Evolutionary conservation across 1,140 invertebrate species (phyloP).

Genomic region (Nomia melanderi): DNA sequence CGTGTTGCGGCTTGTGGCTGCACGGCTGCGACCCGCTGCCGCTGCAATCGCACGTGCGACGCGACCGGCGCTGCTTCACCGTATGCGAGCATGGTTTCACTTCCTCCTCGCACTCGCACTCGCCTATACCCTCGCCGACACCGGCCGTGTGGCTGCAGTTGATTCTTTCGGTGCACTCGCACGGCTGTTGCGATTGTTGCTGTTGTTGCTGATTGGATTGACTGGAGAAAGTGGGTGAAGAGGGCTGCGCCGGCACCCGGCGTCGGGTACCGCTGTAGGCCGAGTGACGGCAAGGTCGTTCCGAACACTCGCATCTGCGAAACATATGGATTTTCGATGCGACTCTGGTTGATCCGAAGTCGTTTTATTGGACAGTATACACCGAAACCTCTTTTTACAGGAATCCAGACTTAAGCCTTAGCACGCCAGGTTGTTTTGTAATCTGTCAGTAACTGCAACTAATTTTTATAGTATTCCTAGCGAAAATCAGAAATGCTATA

Average conservation of each 20-base stretch:
- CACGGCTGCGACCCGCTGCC: constrained; percentile 67
- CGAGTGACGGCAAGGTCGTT: constrained; percentile 70
- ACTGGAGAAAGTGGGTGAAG: constrained; percentile 43
- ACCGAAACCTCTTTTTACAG: too few relatives aligned
- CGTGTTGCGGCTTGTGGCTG: constrained; percentile 68
- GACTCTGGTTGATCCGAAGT: too few relatives aligned
- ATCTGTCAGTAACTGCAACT: too few relatives aligned
- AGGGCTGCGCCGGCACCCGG: constrained; percentile 49
- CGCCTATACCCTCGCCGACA: constrained; percentile 53
- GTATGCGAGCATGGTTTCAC: constrained; percentile 74
- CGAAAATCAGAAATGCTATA: too few relatives aligned
- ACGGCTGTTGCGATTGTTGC: constrained; percentile 44
- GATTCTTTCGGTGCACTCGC: constrained; percentile 65
- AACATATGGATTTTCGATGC: constrained; percentile 13
- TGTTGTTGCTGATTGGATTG: constrained; percentile 44
- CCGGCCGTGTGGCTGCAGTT: constrained; percentile 58
- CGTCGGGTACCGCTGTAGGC: constrained; percentile 45
- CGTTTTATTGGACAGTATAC: too few relatives aligned
- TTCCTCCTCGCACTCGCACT: constrained; percentile 72
- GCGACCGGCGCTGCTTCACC: constrained; percentile 66
- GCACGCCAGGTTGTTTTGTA: too few relatives aligned
- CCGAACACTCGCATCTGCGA: constrained; percentile 73
- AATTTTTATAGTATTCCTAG: too few relatives aligned
- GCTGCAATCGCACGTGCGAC: constrained; percentile 71
- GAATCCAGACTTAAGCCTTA: too few relatives aligned